These are phyloP conservation scores for Eurytoma adleriae DNA, from an alignment of 2,888 invertebrate genomes.

Conservation along the genomic window DNA sequence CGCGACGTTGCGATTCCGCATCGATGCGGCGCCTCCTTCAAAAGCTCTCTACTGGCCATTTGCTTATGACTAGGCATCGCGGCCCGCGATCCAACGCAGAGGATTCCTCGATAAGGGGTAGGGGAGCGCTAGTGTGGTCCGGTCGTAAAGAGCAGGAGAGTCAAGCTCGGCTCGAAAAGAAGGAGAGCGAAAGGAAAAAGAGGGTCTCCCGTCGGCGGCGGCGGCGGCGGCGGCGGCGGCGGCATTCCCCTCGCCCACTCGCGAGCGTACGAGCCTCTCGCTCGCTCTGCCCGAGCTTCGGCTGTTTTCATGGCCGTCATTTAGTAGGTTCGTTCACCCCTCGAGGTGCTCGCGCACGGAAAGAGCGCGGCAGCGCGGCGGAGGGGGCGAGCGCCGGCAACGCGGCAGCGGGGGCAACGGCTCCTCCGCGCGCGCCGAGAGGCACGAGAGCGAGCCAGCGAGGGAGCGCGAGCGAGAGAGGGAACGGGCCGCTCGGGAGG, in stretches of 20 bases:
- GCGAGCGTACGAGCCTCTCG: slow-evolving; percentile 13
- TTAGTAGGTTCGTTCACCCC: slow-evolving; percentile 76
- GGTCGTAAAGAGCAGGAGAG: slow-evolving; percentile 48
- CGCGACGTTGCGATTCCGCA: too few relatives aligned
- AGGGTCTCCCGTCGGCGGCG: slow-evolving; percentile 35
- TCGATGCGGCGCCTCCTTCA: too few relatives aligned
- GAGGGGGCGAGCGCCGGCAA: slow-evolving; percentile 41
- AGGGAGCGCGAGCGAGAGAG: slow-evolving; percentile 59
- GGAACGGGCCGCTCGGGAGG: slow-evolving; percentile 58
- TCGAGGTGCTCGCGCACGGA: slow-evolving; percentile 64
- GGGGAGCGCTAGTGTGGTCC: slow-evolving; percentile 45
- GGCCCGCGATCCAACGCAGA: too few relatives aligned
- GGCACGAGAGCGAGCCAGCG: slow-evolving; percentile 62
- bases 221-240: neutral
- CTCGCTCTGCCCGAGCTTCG: slow-evolving; percentile 61
- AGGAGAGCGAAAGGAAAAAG: slow-evolving; percentile 50
- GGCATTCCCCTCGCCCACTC: slow-evolving; percentile 1
- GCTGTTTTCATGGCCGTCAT: slow-evolving; percentile 77
- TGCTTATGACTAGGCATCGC: too few relatives aligned
- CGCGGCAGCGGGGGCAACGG: slow-evolving; percentile 52
- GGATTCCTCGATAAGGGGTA: too few relatives aligned
- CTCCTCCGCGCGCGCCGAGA: slow-evolving; percentile 50
- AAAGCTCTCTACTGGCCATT: too few relatives aligned
- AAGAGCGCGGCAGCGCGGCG: slow-evolving; percentile 46
- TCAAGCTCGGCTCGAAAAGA: slow-evolving; percentile 36